A percentile compares a stretch with the other conserved stretches of the same genome.
Evolutionary conservation across 2,797 vertebrate species (phyloP).

Genomic region (Anguilla anguilla): DNA sequence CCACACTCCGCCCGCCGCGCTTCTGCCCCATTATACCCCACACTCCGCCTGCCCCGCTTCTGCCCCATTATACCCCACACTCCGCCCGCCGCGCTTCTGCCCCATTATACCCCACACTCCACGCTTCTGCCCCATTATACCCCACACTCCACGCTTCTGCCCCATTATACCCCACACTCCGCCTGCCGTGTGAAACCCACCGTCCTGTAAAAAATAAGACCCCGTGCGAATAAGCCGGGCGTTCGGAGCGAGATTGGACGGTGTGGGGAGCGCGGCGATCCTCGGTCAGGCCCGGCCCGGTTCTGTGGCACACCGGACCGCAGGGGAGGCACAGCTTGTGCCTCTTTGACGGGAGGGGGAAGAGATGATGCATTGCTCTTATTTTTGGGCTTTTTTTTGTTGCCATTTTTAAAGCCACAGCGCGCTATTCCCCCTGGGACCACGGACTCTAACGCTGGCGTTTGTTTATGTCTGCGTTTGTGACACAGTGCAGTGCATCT

Average conservation of each 20-base stretch:
- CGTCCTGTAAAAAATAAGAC: no score
- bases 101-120: no score
- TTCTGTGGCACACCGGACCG: neutral
- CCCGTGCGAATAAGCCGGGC: neutral
- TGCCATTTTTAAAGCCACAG: neutral
- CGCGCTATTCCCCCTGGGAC: neutral
- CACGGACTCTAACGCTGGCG: neutral
- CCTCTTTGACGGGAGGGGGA: neutral
- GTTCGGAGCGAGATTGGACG: neutral
- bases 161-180: no score
- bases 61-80: no score
- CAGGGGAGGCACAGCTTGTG: neutral
- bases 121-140: no score
- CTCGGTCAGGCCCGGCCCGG: neutral
- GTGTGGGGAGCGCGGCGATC: neutral
- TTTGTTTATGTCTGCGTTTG: neutral
- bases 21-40: no score
- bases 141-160: no score
- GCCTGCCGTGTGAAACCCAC: no score
- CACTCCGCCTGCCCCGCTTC: no score
- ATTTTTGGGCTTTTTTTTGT: neutral
- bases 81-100: no score
- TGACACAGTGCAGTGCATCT: neutral
- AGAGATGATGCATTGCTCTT: neutral
- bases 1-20: no score